Conservation (phyloP, 2,113 vertebrate species). For the Podarcis cretensis region DNA sequence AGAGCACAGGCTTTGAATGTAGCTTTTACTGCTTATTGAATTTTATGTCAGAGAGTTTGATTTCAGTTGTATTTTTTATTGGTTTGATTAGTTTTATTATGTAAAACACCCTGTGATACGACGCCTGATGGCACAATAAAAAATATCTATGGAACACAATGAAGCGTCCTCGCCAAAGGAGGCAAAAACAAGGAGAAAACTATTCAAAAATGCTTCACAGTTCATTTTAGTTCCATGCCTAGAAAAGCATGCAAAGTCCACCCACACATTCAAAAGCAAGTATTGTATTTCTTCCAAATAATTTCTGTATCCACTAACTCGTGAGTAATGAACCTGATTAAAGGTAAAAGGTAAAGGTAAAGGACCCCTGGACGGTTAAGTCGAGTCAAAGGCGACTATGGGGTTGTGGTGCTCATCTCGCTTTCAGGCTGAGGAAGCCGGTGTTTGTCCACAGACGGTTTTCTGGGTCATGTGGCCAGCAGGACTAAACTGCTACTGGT, state of each 20-base stretch:
- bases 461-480: no score
- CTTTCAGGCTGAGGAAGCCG: no score
- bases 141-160: neutral
- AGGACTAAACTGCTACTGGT: no score
- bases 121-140: neutral
- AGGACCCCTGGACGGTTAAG: no score
- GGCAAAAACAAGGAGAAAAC: neutral
- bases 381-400: no score
- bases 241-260: neutral
- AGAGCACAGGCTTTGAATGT: constrained; percentile 27
- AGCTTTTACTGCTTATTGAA: constrained; percentile 36
- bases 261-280: neutral
- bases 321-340: constrained; percentile 42
- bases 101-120: constrained; percentile 13
- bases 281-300: neutral
- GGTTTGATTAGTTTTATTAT: constrained; percentile 47
- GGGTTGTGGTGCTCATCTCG: no score
- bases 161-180: neutral
- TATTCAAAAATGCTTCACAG: neutral
- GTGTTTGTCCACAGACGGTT: no score
- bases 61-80: constrained; percentile 36
- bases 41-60: constrained; percentile 26
- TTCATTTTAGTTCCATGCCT: neutral
- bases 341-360: no score
- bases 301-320: constrained; percentile 39